A percentile compares a stretch with the other conserved stretches of the same genome.
These are phyloP conservation scores for Sycophila sp. DNA, from an alignment of 1,140 invertebrate genomes.

Conservation along the genomic window DNA sequence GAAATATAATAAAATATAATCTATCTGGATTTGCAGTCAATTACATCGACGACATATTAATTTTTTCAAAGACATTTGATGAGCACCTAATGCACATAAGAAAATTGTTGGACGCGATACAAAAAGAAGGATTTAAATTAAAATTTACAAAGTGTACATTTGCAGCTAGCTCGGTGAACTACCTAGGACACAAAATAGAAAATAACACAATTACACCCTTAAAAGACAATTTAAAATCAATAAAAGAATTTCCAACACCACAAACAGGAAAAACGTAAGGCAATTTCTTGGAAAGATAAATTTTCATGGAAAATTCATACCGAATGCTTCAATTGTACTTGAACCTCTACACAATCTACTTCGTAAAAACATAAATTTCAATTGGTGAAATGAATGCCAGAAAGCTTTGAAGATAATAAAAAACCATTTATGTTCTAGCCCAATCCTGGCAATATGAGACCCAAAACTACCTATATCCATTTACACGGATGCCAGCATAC, in stretches of 20 bases:
- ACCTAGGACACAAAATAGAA: constrained; percentile 32
- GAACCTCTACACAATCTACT: constrained; percentile 35
- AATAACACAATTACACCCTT: constrained; percentile 31
- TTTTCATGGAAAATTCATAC: too few species aligned
- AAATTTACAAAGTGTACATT: constrained; percentile 35
- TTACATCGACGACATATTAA: constrained; percentile 44
- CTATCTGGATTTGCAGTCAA: constrained; percentile 38
- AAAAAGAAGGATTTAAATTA: constrained; percentile 10
- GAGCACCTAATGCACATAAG: constrained; percentile 40
- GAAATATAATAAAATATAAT: constrained; percentile 43
- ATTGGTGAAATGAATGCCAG: constrained; percentile 30
- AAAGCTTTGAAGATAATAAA: constrained; percentile 28
- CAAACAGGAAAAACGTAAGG: background rate
- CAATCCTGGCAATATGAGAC: constrained; percentile 39
- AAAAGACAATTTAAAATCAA: constrained; percentile 41
- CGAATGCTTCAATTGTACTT: constrained; percentile 13
- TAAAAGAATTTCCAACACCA: constrained; percentile 23
- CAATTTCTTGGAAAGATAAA: background rate
- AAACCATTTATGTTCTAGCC: constrained; percentile 27
- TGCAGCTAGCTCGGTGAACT: constrained; percentile 31
- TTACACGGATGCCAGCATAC: constrained; percentile 40
- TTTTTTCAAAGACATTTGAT: constrained; percentile 43
- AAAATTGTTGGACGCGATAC: constrained; percentile 32
- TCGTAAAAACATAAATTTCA: constrained; percentile 33
- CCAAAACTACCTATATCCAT: constrained; percentile 34